Conservation (phyloP, 2,888 invertebrate species). For the Clepsis dumicolana region DNA sequence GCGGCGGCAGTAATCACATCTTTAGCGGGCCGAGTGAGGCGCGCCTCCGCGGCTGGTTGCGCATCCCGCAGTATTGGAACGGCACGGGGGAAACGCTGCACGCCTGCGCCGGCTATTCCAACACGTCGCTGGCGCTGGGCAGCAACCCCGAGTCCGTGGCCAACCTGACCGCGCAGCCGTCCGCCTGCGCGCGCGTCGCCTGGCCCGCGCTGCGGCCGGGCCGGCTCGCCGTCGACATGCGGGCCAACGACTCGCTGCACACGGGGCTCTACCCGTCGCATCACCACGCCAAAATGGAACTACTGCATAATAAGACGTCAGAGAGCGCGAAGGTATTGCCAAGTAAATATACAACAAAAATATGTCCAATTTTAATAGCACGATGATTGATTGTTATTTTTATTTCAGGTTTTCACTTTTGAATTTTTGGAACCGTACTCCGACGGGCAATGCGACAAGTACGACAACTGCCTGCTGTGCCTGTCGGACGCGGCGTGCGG, state of each 20-base stretch:
- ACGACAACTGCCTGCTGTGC: slow-evolving; percentile 95
- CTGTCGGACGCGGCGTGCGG: slow-evolving; percentile 95
- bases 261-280: slow-evolving; percentile 87
- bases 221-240: slow-evolving; percentile 88
- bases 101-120: slow-evolving; percentile 92
- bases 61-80: slow-evolving; percentile 92
- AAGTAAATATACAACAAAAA: too few species aligned
- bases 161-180: slow-evolving; percentile 89
- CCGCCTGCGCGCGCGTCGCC: slow-evolving; percentile 89
- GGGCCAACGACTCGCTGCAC: slow-evolving; percentile 87
- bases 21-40: slow-evolving; percentile 91
- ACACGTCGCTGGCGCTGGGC: slow-evolving; percentile 88
- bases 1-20: slow-evolving; percentile 89
- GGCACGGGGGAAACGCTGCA: slow-evolving; percentile 89
- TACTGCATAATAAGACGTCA: slow-evolving; percentile 90
- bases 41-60: slow-evolving; percentile 92
- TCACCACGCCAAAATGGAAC: slow-evolving; percentile 93
- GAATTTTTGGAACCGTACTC: slow-evolving; percentile 96
- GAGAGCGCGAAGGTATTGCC: slow-evolving; percentile 91
- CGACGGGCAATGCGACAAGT: slow-evolving; percentile 91
- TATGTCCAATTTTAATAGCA: too few species aligned
- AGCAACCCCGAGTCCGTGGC: slow-evolving; percentile 81
- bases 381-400: not conserved
- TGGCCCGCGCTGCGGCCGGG: slow-evolving; percentile 89
- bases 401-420: slow-evolving; percentile 90